Percentiles rank a stretch among this genome's conserved stretches.
Evolutionary conservation across 2,113 vertebrate genomes (phyloP).

Genomic region (Zosterops japonicus): DNA sequence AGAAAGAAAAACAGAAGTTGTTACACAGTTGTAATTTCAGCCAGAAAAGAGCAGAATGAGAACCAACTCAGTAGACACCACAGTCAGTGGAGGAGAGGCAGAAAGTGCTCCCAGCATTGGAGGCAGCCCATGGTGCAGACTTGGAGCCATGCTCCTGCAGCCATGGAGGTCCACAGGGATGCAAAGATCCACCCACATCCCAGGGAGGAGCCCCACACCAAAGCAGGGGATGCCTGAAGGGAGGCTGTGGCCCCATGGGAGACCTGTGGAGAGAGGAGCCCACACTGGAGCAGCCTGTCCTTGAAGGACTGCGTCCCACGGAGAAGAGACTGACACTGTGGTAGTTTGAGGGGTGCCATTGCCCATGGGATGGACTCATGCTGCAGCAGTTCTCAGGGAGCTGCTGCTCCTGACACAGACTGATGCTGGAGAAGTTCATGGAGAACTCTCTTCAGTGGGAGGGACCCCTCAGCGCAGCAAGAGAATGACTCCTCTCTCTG

Average conservation of each 20-base stretch:
- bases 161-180: not conserved
- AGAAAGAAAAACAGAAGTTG: not conserved
- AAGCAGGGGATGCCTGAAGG: not conserved
- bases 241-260: not conserved
- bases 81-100: not conserved
- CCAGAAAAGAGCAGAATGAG: too few species aligned
- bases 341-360: not conserved
- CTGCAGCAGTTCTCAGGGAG: not conserved
- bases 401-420: not conserved
- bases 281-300: not conserved
- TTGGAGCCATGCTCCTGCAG: not conserved
- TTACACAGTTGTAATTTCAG: not conserved
- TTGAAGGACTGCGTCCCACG: not conserved
- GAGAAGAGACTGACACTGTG: not conserved
- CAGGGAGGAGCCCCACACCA: not conserved
- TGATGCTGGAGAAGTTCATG: not conserved
- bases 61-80: not conserved
- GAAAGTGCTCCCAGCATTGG: too few species aligned
- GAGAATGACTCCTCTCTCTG: too few species aligned
- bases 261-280: too few species aligned
- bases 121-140: not conserved
- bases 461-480: not conserved
- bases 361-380: not conserved
- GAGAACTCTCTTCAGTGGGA: not conserved
- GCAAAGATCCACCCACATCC: not conserved